These are phyloP conservation scores for Aleiodes alternator DNA, from an alignment of 2,888 invertebrate species.

Conservation along the genomic window DNA sequence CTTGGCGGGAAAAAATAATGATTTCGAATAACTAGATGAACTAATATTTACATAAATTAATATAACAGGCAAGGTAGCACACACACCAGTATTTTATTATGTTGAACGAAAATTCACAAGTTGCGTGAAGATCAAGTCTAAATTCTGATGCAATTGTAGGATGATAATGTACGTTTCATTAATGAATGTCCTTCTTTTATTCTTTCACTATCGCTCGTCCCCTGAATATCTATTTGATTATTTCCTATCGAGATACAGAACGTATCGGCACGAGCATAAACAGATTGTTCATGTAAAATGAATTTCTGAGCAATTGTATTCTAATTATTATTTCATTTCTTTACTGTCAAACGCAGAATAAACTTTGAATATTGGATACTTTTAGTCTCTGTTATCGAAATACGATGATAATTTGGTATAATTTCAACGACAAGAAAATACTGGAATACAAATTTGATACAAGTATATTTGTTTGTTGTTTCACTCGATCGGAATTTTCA, in stretches of 20 bases:
- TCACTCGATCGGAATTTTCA: conserved; percentile 37
- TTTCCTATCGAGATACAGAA: neutral
- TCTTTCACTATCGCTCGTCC: conserved; percentile 43
- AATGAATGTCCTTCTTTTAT: conserved; percentile 29
- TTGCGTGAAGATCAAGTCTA: conserved; percentile 58
- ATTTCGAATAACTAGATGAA: conserved; percentile 55
- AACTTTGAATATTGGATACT: conserved; percentile 48
- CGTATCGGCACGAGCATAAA: conserved; percentile 27
- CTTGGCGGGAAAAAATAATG: conserved; percentile 41
- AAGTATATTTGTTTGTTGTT: conserved; percentile 20
- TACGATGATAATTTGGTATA: conserved; percentile 39
- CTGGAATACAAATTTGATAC: conserved; percentile 52
- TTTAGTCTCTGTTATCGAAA: conserved; percentile 45
- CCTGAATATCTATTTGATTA: conserved; percentile 22
- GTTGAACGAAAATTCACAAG: conserved; percentile 59
- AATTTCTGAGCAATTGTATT: conserved; percentile 56
- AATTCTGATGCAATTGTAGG: conserved; percentile 55
- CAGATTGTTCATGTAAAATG: conserved; percentile 51
- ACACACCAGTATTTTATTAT: conserved; percentile 62
- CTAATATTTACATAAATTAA: conserved; percentile 70
- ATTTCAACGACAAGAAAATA: conserved; percentile 51
- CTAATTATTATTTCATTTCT: conserved; percentile 35
- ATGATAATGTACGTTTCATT: conserved; percentile 44
- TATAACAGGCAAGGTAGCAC: conserved; percentile 57
- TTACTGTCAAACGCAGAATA: conserved; percentile 46